These are phyloP conservation scores for Apantesis nais DNA, from an alignment of 2,888 invertebrate genomes.

Conservation along the genomic window DNA sequence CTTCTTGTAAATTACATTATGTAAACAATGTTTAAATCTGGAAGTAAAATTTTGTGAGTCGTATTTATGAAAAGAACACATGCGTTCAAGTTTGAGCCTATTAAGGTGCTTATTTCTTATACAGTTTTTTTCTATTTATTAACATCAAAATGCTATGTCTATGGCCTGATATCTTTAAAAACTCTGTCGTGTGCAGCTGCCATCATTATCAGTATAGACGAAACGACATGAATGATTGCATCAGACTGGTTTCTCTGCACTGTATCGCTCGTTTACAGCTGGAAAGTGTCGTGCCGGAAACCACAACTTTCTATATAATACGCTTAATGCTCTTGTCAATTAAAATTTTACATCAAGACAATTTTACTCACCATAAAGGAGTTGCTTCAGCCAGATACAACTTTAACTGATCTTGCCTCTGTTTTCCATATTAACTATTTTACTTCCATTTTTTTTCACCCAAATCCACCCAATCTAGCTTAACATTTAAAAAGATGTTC, in stretches of 20 bases:
- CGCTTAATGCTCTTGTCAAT: slow-evolving; percentile 52
- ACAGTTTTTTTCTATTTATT: not conserved
- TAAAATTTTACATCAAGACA: slow-evolving; percentile 39
- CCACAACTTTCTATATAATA: slow-evolving; percentile 67
- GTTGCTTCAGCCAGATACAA: slow-evolving; percentile 20
- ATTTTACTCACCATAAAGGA: slow-evolving; percentile 31
- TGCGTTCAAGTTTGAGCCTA: no score
- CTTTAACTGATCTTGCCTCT: not conserved
- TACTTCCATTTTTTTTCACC: slow-evolving; percentile 10
- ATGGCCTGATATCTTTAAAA: not conserved
- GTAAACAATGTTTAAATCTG: not conserved
- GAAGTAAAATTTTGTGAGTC: not conserved
- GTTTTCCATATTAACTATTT: not conserved
- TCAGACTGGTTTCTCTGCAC: slow-evolving; percentile 62
- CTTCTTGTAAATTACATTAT: not conserved
- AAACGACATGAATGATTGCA: slow-evolving; percentile 59
- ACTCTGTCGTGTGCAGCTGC: slow-evolving; percentile 24
- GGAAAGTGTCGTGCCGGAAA: slow-evolving; percentile 72
- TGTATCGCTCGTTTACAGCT: slow-evolving; percentile 41
- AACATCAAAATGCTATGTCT: not conserved
- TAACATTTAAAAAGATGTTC: slow-evolving; percentile 4
- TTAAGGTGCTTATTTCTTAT: not conserved
- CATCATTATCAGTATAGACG: slow-evolving; percentile 40
- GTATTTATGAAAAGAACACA: not conserved
- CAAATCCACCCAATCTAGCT: not conserved